These are phyloP conservation scores for Sinosuthora webbiana DNA, from an alignment of 2,113 vertebrate genomes.

Conservation along the genomic window DNA sequence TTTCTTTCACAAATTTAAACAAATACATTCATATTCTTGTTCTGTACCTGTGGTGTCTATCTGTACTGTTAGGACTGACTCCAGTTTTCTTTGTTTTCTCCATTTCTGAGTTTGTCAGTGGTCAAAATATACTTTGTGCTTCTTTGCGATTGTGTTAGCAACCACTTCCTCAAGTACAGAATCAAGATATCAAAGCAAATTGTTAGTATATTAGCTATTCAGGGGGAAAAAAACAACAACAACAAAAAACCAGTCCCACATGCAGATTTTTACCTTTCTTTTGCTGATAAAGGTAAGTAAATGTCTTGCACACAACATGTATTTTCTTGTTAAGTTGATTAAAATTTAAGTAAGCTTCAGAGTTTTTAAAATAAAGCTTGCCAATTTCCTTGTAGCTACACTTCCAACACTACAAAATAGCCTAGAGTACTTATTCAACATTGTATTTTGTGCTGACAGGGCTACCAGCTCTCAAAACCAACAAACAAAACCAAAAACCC, in stretches of 20 bases:
- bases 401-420: background rate
- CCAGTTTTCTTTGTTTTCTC: background rate
- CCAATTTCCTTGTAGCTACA: background rate
- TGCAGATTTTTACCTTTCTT: background rate
- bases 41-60: background rate
- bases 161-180: background rate
- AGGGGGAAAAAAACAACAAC: background rate
- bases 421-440: background rate
- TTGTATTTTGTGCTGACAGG: background rate
- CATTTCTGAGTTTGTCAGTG: background rate
- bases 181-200: background rate
- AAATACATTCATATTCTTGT: background rate
- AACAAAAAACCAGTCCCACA: background rate
- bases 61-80: background rate
- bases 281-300: background rate
- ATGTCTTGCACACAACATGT: background rate
- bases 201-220: background rate
- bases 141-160: background rate
- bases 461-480: background rate
- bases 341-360: background rate
- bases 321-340: background rate
- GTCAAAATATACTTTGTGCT: background rate
- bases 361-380: background rate
- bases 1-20: background rate
- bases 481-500: accelerated